Conservation (phyloP, 2,888 invertebrate species). For the Xestia ashworthii region DNA sequence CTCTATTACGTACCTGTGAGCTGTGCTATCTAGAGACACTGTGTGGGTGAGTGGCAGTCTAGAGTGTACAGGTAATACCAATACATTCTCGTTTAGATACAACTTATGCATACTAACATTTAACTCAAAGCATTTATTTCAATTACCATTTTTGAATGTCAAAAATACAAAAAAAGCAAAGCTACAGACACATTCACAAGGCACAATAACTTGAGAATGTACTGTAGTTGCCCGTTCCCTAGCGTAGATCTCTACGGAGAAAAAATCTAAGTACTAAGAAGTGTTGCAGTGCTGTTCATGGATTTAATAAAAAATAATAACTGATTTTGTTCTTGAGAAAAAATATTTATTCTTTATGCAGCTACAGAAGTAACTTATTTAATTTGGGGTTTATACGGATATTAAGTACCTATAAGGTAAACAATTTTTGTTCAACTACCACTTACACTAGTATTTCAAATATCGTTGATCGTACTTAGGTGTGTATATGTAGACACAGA, state of each 20-base stretch:
- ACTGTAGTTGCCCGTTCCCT: too few species aligned
- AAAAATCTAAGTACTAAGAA: background rate
- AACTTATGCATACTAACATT: background rate
- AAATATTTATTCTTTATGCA: background rate
- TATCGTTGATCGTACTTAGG: background rate
- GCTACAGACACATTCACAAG: too few species aligned
- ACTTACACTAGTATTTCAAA: background rate
- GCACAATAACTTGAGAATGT: too few species aligned
- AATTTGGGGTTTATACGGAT: background rate
- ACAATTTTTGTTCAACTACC: background rate
- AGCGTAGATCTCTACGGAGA: too few species aligned
- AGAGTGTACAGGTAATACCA: background rate
- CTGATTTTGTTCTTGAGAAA: background rate
- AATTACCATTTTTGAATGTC: too few species aligned
- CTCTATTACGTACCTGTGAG: constrained; percentile 22
- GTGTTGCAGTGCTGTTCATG: background rate
- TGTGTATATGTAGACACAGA: background rate
- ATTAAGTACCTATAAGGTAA: background rate
- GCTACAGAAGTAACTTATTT: background rate
- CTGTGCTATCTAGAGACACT: too few species aligned
- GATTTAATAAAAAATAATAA: background rate
- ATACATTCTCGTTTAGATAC: background rate
- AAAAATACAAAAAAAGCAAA: too few species aligned
- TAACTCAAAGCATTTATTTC: too few species aligned
- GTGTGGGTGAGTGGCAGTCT: too few species aligned